A percentile compares a stretch with the other conserved stretches of the same genome.
Conservation (phyloP, 1,140 invertebrate genomes). For the Pectinophora gossypiella region DNA sequence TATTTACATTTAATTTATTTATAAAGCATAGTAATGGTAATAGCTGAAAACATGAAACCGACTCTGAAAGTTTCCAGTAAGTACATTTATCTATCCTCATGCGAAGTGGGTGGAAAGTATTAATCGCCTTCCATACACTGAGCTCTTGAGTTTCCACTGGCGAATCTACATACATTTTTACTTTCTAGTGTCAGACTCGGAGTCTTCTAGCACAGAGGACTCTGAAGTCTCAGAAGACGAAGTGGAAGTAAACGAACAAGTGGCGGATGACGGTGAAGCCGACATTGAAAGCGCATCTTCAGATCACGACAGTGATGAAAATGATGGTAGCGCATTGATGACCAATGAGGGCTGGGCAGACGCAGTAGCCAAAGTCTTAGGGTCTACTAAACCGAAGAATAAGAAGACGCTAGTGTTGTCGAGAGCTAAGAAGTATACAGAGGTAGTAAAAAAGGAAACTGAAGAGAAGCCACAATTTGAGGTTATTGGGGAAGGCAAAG, state of each 20-base stretch:
- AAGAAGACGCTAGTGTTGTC: conserved; percentile 85
- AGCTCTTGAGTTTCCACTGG: no score
- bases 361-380: conserved; percentile 84
- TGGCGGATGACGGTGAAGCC: conserved; percentile 12
- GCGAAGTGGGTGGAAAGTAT: no score
- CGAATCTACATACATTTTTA: background rate
- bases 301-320: conserved; percentile 12
- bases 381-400: conserved; percentile 83
- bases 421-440: conserved; percentile 82
- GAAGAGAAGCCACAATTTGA: conserved; percentile 72
- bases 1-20: no score
- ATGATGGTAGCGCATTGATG: conserved; percentile 25
- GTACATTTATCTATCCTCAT: background rate
- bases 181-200: conserved; percentile 40
- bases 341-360: conserved; percentile 81
- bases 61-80: conserved; percentile 53
- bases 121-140: no score
- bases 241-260: background rate
- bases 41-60: conserved; percentile 42
- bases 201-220: conserved; percentile 39
- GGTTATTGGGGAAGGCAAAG: conserved; percentile 66
- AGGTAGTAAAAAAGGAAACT: conserved; percentile 72
- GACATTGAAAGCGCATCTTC: conserved; percentile 22
- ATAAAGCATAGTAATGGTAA: conserved; percentile 30
- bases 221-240: conserved; percentile 40